Evolutionary conservation across 2,113 vertebrate species (phyloP).

Genomic region (Cryptomyrus ogoouensis): DNA sequence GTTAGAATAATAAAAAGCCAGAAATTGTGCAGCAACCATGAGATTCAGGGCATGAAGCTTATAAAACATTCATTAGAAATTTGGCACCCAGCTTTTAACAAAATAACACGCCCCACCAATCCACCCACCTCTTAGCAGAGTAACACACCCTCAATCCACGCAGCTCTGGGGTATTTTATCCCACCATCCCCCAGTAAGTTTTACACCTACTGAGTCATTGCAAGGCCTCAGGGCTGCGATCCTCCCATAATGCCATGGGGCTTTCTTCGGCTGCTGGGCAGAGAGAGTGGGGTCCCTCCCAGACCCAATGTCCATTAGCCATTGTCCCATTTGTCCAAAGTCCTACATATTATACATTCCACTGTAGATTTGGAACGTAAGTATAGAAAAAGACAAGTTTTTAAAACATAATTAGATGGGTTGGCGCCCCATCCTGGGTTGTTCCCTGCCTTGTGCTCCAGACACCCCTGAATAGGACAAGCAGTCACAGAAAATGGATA

Average conservation of each 20-base stretch:
- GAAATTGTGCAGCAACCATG: neutral
- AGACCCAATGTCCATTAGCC: conserved; percentile 29
- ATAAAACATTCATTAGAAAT: neutral
- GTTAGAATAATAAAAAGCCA: neutral
- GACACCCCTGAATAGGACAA: neutral
- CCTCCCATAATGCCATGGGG: conserved; percentile 27
- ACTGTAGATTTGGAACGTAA: neutral
- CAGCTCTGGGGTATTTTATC: neutral
- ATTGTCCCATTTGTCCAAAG: conserved; percentile 2
- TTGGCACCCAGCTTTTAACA: neutral
- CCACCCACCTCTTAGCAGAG: neutral
- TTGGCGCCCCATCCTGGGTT: neutral
- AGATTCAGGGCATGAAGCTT: neutral
- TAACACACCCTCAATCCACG: neutral
- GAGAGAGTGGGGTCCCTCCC: neutral
- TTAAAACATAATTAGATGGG: neutral
- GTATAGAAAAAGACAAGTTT: neutral
- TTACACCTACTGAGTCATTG: conserved; percentile 11
- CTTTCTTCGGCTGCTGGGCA: conserved; percentile 26
- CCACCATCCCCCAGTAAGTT: neutral
- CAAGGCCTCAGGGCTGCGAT: conserved; percentile 21
- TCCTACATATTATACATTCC: neutral
- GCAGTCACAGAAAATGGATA: neutral
- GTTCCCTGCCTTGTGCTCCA: neutral
- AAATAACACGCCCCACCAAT: neutral